Base-by-base conservation (phyloP, 2,888 invertebrate species). In the Xanthorhoe spadicearia region DNA sequence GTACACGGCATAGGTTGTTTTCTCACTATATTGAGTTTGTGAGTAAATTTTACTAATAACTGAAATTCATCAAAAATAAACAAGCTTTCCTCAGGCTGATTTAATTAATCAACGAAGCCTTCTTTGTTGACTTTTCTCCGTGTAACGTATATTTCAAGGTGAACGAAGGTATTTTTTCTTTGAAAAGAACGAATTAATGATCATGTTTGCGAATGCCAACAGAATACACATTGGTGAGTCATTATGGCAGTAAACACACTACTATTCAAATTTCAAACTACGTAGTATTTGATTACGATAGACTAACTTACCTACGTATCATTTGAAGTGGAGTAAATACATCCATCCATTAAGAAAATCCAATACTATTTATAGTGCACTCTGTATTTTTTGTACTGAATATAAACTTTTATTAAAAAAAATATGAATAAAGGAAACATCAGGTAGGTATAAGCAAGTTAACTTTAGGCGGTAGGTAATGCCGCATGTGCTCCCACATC, bases 111-210 rank as follows among this genome's bases (percentile, higher is more conserved):
- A 74, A 55, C 46, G 19, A 43, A 53, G 59, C 50, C 64, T 61
- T 66, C 71, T 69, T 72, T 72, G 71, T 73, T 60, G 53, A 61
- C 63, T 68, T 60, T 64, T 53, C 54, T 10, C 28, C 38, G 59
- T 61, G 57, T 72, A 66, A 58, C 52, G 55, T 60, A 59, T 70
- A 66, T 57, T 66, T 55, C 74, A 74, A 74, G 74, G 74, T 74
- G 72, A 74, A 66, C 53, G 32, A 66, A 68, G 64, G 69, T 15
- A 64, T 72, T 70, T 61, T 67, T 69, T 64, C 58, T 62, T 58
- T 60, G 60, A 67, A 66, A 54, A 66, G 63, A 10, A 64, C 43
- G 66, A 71, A 72, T 74, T 70, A 72, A 74, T 72, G 70, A 70
- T 68, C 59, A 60, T 67, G 65, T 66, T 72, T 70, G 72, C 68